A percentile compares a stretch with the other conserved stretches of the same genome.
These are phyloP conservation scores for Cryptophagus acutangulus DNA, from an alignment of 2,888 invertebrate genomes.

Conservation along the genomic window DNA sequence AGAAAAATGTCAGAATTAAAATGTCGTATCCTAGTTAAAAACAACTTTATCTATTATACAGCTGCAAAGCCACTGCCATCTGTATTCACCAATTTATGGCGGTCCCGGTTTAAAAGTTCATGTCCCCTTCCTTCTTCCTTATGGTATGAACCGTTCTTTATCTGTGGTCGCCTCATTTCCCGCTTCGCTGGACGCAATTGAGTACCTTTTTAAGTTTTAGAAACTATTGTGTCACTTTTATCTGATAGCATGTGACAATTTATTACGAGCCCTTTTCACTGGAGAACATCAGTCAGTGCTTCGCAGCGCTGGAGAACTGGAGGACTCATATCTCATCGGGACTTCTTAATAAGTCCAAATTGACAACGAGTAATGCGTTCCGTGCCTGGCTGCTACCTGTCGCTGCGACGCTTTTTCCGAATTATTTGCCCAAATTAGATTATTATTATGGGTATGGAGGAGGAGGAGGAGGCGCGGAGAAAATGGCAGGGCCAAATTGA, in stretches of 20 bases:
- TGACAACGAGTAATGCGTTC: too few relatives aligned
- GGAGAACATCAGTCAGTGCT: too few relatives aligned
- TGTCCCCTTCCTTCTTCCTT: slow-evolving; percentile 37
- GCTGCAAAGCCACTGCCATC: slow-evolving; percentile 45
- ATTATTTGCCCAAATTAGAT: too few relatives aligned
- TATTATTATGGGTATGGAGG: too few relatives aligned
- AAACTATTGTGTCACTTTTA: slow-evolving; percentile 49
- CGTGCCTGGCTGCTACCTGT: too few relatives aligned
- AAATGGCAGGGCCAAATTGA: slow-evolving; percentile 42
- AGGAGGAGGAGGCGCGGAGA: slow-evolving; percentile 15
- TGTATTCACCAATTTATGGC: slow-evolving; percentile 46
- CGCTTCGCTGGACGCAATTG: slow-evolving; percentile 47
- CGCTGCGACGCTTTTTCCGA: too few relatives aligned
- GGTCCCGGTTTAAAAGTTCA: slow-evolving; percentile 45
- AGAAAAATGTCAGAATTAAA: slow-evolving; percentile 44
- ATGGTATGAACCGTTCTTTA: slow-evolving; percentile 30
- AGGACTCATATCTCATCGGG: neutral
- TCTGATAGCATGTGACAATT: slow-evolving; percentile 38
- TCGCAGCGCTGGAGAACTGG: slow-evolving; percentile 2
- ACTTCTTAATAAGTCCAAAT: slow-evolving; percentile 1
- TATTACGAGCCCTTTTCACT: neutral
- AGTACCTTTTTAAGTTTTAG: slow-evolving; percentile 48
- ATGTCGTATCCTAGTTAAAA: slow-evolving; percentile 42
- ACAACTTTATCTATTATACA: slow-evolving; percentile 44
- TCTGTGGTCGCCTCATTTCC: slow-evolving; percentile 48